A percentile compares a stretch with the other conserved stretches of the same genome.
Evolutionary conservation across 2,797 vertebrate genomes (phyloP).

Genomic region (Anguilla megastoma): DNA sequence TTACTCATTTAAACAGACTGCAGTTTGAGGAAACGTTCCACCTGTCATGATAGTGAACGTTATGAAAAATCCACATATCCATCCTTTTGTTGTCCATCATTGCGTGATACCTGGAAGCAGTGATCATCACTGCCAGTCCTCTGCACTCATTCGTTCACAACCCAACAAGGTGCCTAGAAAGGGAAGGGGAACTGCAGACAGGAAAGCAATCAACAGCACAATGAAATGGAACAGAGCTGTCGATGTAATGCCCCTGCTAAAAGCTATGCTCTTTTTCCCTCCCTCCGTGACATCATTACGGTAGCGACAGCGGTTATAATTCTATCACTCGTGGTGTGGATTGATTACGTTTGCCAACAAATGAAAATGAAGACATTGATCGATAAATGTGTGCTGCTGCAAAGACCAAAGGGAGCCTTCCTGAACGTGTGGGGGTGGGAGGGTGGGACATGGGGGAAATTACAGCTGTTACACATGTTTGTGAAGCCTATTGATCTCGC

Average conservation of each 20-base stretch:
- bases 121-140: conserved; percentile 40
- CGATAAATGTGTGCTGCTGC: background rate
- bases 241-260: conserved; percentile 21
- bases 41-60: conserved; percentile 2
- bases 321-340: background rate
- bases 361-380: background rate
- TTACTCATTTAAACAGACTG: background rate
- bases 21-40: background rate
- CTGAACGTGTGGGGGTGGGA: background rate
- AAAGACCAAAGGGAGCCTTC: background rate
- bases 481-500: background rate
- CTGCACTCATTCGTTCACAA: conserved; percentile 42
- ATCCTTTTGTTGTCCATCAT: background rate
- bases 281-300: background rate
- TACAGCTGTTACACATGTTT: background rate
- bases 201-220: conserved; percentile 42
- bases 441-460: background rate
- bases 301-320: background rate
- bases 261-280: conserved; percentile 17
- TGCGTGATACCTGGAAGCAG: conserved; percentile 20
- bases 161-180: conserved; percentile 1
- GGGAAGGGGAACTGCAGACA: conserved; percentile 40
- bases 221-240: conserved; percentile 31
- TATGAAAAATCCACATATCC: background rate
- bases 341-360: background rate